These are phyloP conservation scores for Rhagoletis pomonella DNA, from an alignment of 1,140 invertebrate species.

Conservation along the genomic window DNA sequence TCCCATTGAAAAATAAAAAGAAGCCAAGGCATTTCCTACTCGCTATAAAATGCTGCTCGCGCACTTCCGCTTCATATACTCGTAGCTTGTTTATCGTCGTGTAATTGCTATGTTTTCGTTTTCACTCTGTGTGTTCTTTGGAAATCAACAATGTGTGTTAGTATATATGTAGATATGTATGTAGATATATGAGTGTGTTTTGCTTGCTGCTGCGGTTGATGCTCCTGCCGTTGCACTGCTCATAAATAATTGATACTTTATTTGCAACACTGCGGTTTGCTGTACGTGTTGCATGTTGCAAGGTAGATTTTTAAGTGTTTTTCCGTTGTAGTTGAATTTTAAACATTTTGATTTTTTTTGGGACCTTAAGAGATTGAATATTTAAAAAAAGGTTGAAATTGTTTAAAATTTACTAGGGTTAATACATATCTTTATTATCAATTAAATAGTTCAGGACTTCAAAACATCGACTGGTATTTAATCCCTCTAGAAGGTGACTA, in stretches of 20 bases:
- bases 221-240: neutral
- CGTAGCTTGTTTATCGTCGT: neutral
- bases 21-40: neutral
- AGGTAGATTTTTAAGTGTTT: neutral
- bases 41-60: neutral
- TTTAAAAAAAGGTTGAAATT: too few relatives aligned
- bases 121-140: neutral
- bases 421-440: too few relatives aligned
- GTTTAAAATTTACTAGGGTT: too few relatives aligned
- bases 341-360: neutral
- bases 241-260: constrained; percentile 26
- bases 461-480: too few relatives aligned
- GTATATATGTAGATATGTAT: neutral
- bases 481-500: too few relatives aligned
- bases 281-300: neutral
- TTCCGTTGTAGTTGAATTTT: neutral
- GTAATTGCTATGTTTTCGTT: neutral
- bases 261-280: constrained; percentile 6
- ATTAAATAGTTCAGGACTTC: too few relatives aligned
- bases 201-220: neutral
- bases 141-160: neutral
- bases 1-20: neutral
- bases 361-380: neutral
- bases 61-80: constrained; percentile 17
- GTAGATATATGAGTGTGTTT: neutral